Conservation (phyloP, 2,797 vertebrate species). For the Megaceryle alcyon region DNA sequence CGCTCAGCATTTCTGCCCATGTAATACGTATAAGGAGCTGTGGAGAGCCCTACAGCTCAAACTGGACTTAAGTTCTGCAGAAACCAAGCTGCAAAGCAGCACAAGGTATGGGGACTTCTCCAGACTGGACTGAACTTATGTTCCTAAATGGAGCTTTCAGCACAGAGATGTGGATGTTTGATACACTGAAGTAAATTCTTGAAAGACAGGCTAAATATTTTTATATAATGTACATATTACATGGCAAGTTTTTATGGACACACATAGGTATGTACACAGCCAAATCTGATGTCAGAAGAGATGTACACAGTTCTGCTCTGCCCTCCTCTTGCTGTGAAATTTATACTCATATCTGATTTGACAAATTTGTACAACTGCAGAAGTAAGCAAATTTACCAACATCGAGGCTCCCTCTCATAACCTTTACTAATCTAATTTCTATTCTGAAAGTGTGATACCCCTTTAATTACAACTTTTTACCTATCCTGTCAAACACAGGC, state of each 20-base stretch:
- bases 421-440: background rate
- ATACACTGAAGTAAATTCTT: background rate
- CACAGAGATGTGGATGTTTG: background rate
- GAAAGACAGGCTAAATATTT: background rate
- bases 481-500: background rate
- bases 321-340: background rate
- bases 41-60: background rate
- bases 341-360: background rate
- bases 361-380: background rate
- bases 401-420: background rate
- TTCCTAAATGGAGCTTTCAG: background rate
- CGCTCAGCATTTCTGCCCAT: background rate
- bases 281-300: background rate
- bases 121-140: fast-evolving
- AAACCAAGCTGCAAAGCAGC: background rate
- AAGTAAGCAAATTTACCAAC: background rate
- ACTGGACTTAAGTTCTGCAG: background rate
- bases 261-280: fast-evolving
- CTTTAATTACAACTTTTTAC: background rate
- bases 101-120: background rate
- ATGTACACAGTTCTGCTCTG: background rate
- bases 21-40: fast-evolving
- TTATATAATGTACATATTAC: fast-evolving
- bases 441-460: background rate
- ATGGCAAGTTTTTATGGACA: background rate